These are phyloP conservation scores for Pogonophryne albipinna DNA, from an alignment of 2,797 vertebrate genomes.

Conservation along the genomic window DNA sequence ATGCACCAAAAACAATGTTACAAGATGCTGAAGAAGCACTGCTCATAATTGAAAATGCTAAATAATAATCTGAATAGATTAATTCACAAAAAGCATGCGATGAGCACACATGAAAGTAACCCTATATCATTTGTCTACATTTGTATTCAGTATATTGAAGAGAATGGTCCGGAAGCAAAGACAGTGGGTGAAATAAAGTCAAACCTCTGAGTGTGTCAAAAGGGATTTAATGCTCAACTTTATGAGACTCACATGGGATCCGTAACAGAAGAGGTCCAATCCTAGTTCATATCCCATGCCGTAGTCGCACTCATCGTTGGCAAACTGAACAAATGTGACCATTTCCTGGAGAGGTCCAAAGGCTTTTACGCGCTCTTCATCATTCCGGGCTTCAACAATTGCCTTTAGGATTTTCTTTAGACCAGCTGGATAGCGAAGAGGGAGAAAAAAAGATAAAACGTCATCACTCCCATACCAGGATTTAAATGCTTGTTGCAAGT, in stretches of 20 bases:
- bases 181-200: not conserved
- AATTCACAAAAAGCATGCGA: not conserved
- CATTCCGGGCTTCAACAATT: conserved; percentile 90
- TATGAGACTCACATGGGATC: conserved; percentile 92
- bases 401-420: conserved; percentile 94
- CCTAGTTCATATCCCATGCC: conserved; percentile 98
- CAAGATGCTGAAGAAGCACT: not conserved
- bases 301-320: conserved; percentile 98
- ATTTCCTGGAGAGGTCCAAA: conserved; percentile 97
- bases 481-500: not conserved
- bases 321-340: conserved; percentile 96
- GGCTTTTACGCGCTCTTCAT: conserved; percentile 92
- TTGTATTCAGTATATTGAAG: not conserved
- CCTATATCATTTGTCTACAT: not conserved
- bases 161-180: not conserved
- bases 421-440: conserved; percentile 80
- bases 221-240: not conserved
- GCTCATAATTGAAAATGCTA: not conserved
- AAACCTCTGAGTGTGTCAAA: not conserved
- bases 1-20: not conserved
- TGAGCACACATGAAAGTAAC: not conserved
- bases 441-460: not conserved
- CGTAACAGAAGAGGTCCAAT: conserved; percentile 95
- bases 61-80: not conserved
- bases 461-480: not conserved